Evolutionary conservation across 2,797 vertebrate genomes (phyloP), one percentile per base, ranked within the genome.

Genomic region (Odontamblyopus rebecca): DNA sequence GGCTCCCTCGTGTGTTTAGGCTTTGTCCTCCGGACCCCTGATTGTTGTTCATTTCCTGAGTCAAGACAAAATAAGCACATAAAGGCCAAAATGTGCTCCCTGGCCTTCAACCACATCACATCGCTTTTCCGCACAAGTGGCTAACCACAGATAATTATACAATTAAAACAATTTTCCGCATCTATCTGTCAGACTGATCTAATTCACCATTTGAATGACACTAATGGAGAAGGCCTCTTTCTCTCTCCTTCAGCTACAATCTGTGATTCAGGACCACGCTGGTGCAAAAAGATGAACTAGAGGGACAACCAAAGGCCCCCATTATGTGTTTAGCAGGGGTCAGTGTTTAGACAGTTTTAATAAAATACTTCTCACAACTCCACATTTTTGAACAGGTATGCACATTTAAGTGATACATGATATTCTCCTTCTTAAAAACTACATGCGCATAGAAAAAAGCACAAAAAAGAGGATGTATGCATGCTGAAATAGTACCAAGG

Each of bases 81-180:
- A 80, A 85, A 86, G 83, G 81, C 80, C 82, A 90, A 87, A 86
- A 72, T 76, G 82, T 77, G 79, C 82, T 86, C 85, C 74, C 84
- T 75, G 67, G 82, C 89, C 83, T 83, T 86, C 85, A 83, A 80
- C 77, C 84, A 82, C 87, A 88, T 86, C 84, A 82, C 84, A 70
- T 83, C 86, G 84, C 81, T 89, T 89, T 91, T 91, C 81, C 74
- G 85, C 91, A 77, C 78, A 89, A 90, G 85, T 89, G 89, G 88
- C 85, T 86, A 86, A 90, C 86, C 85, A 81, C 78, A 74, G 85
- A 86, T 89, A 92, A 93, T 92, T 88, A 88, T 87, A 89, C 89
- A 93, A 93, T 94, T 94, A 94, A 90, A 93, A 91, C 88, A 89
- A 93, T 92, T 91, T 89, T 86, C 85, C 76, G 78, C 84, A 79